Base-by-base conservation (phyloP, 2,113 vertebrate species). In the Synodontis membranacea region DNA sequence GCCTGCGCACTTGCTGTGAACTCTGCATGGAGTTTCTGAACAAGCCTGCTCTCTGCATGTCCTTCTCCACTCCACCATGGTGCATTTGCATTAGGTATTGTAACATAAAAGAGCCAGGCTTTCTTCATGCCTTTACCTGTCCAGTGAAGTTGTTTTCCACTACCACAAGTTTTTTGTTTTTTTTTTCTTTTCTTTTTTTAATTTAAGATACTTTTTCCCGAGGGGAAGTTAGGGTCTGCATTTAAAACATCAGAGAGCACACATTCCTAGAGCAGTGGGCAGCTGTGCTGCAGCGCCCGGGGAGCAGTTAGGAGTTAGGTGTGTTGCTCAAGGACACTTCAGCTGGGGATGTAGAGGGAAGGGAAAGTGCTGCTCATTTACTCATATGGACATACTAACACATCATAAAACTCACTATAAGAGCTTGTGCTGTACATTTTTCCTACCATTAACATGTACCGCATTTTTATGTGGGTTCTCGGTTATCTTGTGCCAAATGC, bases 11-110 rank as follows among this genome's bases (percentile, higher is more conserved):
- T 89, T 15, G 42, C 87, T 88, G 83, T 85, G 84, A 88, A 81
- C 58, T 44, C 88, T 68, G 87, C 83, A 88, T 87, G 89, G 54
- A 81, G 83, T 85, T 88, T 37, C 85, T 46, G 84, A 85, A 76
- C 75, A 88, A 80, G 70, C 44, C 86, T 89, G 72, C 84, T 83
- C 82, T 76, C 85, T 74, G 56, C 84, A 86, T 72, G 85, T 66
- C 64, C 50, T 42, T 2, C 17, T 82, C 62, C 46, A 50, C 17
- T 82, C 62, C 46, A 50, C 72, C 87, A 60, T 62, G 21, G 42
- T 52, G 52, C 37, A 48, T 79, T 84, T 88, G 87, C 82, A 84
- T 56, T 62, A 64, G 50, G 42, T 34, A 42, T 31, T 66, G 46
- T 81, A 37, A 42, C 42, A 79, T 68, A 56, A 15, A 56, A 15